phyloP scores from a whole-genome alignment of 2,113 vertebrate species.

The Emydura subglobosa region DNA sequence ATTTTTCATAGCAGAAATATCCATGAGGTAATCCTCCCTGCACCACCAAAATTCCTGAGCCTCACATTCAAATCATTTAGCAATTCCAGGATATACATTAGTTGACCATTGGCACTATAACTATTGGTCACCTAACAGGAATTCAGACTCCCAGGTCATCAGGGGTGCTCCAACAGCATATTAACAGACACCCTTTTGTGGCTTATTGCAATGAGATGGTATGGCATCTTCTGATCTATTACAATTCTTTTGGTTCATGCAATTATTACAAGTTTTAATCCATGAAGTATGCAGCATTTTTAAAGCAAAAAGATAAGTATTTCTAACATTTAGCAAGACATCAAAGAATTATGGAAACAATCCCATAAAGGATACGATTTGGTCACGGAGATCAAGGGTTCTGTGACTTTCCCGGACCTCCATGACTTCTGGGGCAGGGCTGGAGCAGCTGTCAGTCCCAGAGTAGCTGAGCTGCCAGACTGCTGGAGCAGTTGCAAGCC shows the following conservation, averaged over 20 bases:
- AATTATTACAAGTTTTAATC: neutral
- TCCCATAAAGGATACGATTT: no score
- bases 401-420: no score
- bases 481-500: no score
- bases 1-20: neutral
- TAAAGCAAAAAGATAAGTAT: neutral
- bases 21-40: neutral
- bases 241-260: neutral
- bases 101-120: neutral
- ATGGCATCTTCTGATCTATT: neutral
- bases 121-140: neutral
- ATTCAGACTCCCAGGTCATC: neutral
- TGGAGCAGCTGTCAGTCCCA: no score
- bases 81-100: neutral
- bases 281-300: accelerated
- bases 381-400: no score
- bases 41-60: neutral
- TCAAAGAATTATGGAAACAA: neutral
- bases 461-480: no score
- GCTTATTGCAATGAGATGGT: accelerated
- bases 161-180: neutral
- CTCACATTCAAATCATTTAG: neutral
- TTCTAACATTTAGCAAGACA: neutral
- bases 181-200: neutral
- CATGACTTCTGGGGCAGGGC: no score